phyloP scores from a whole-genome alignment of 1,140 invertebrate genomes.

The Lepidurus couesii region DNA sequence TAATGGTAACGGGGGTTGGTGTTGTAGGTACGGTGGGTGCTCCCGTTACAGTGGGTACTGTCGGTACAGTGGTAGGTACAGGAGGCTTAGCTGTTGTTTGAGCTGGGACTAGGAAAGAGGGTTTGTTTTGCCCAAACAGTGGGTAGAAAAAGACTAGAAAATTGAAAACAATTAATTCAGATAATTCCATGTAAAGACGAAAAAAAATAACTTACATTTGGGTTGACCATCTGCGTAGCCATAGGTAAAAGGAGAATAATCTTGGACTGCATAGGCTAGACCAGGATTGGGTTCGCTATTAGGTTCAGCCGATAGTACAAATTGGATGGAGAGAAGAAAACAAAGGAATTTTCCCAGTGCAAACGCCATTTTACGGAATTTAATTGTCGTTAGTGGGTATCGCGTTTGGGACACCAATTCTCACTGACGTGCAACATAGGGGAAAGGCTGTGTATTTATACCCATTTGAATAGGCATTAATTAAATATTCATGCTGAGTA shows the following conservation, averaged over 20 bases:
- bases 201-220: neutral
- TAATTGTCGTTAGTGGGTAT: neutral
- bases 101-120: neutral
- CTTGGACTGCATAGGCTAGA: neutral
- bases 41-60: neutral
- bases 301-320: neutral
- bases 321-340: neutral
- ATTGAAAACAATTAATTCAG: neutral
- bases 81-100: neutral
- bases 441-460: neutral
- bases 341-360: neutral
- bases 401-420: neutral
- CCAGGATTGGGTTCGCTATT: neutral
- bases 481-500: neutral
- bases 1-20: neutral
- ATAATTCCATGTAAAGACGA: neutral
- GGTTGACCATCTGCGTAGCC: neutral
- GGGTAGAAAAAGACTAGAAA: neutral
- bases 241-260: neutral
- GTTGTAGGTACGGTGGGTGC: neutral
- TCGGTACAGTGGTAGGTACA: neutral
- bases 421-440: too few species aligned
- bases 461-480: neutral
- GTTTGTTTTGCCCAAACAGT: neutral
- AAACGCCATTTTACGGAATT: neutral